Evolutionary conservation across 2,888 invertebrate species (phyloP), one percentile per base, ranked within the genome.

Genomic region (Eubasilissa splendida): DNA sequence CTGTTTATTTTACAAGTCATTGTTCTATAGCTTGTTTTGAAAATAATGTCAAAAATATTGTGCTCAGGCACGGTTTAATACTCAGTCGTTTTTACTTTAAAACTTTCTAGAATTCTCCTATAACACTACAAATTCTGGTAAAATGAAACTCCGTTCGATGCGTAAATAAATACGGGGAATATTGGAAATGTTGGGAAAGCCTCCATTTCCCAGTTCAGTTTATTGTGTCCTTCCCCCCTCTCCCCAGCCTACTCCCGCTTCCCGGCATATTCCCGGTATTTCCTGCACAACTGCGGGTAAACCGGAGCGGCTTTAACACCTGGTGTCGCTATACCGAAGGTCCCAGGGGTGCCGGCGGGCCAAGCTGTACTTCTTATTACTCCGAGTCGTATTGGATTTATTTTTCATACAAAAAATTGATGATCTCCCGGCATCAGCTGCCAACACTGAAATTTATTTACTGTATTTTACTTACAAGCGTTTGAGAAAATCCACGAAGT

Each of bases 151-250:
- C 68, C 50, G 14, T 50, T 68, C 52, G n/a, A 14, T 7, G 14
- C 14, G 68, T 68, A 68, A 68, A 68, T 68, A 68, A 68, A 50
- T 68, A 42, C 52, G 68, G 14, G n/a, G 68, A 68, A 68, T 68
- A 68, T 68, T 68, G 68, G 68, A 68, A 68, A 68, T 52, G 68
- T 10, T 33, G 52, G 50, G n/a, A 42, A 52, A 12, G 14, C 42
- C 12, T 4, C 14, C 68, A 68, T 33, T 68, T 68, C 63, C 63
- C 63, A 42, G 42, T 42, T 63, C 63, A 31, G 33, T 63, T 63
- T 33, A 63, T 63, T 63, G 63, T 63, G 11, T 33, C 31, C 63
- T 22, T 33, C 31, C 10, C 63, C 31, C 2, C 22, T 31, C 3
- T 8, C 22, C 12, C 63, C 63, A 10, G 11, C 63, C 11, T 31